Evolutionary conservation across 2,888 invertebrate species (phyloP), one percentile per base, ranked within the genome.

Genomic region (Meteorus cinctellus): DNA sequence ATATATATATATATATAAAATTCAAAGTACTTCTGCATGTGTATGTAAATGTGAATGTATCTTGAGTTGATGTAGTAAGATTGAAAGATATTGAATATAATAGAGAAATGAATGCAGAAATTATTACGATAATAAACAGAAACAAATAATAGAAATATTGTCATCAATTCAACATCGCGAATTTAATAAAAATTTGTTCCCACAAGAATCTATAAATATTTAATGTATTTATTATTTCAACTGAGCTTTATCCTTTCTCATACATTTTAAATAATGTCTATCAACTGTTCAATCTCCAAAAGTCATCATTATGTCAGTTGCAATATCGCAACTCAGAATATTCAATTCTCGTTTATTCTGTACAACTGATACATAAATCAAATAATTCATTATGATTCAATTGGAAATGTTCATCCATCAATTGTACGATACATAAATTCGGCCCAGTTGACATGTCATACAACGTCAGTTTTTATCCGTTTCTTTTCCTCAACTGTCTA

Each of bases 181-280:
- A 70, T 75, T 75, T 55, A 75, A 75, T 75, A 75, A 75, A 74
- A 75, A 36, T 75, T 55, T 67, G 60, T 75, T 75, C 66, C 71
- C 48, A 51, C 41, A 71, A 55, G 14, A 60, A 62, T 31, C 19
- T 55, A 24, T 24, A 19, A 55, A 59, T 45, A 16, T 29, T 74
- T 12, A 68, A n/a, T 67, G 24, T 45, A 69, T 34, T 19, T 19
- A 65, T 65, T 71, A 75, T 75, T 63, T 2, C 27, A 24, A 36
- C 41, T 74, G n/a, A 24, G 6, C 16, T 31, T 19, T 45, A 16
- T 45, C 60, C 41, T 67, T 60, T 34, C 60, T 62, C 19, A 24
- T 45, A 45, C 8, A 60, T 48, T 65, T 70, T 4, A 19, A 68
- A 48, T 29, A 16, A 27, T 51, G 29, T 48, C 12, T 68, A 68